phyloP scores from a whole-genome alignment of 2,113 vertebrate genomes.

The Leiothrix lutea region DNA sequence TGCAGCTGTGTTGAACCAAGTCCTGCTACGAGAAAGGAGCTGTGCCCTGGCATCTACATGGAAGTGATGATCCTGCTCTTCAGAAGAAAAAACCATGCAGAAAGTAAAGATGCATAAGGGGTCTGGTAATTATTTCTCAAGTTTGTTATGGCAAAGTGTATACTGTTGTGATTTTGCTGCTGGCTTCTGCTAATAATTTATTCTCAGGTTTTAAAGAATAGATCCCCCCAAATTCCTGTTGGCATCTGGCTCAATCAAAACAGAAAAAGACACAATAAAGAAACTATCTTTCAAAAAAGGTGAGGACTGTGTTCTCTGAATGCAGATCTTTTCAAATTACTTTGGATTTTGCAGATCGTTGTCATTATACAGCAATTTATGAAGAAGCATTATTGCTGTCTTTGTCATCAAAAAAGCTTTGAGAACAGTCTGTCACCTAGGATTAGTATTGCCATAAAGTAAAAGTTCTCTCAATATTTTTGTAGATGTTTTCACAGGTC shows the following conservation, averaged over 20 bases:
- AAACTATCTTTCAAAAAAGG: conserved; percentile 20
- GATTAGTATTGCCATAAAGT: conserved; percentile 32
- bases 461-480: conserved; percentile 18
- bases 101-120: background rate
- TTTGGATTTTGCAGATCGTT: conserved; percentile 33
- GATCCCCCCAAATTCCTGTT: background rate
- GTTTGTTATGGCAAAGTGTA: background rate
- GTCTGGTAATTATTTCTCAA: background rate
- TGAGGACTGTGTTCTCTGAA: conserved; percentile 28
- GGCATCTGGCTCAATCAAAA: conserved; percentile 50
- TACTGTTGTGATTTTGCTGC: background rate
- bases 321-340: conserved; percentile 17
- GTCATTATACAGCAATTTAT: conserved; percentile 50
- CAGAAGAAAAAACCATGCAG: background rate
- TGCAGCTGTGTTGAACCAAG: background rate
- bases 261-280: conserved; percentile 15
- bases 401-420: conserved; percentile 33
- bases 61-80: background rate
- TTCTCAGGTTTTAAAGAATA: conserved; percentile 17
- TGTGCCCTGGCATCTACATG: background rate
- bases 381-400: conserved; percentile 32
- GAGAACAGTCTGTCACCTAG: conserved; percentile 30
- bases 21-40: background rate
- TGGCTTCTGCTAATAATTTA: conserved; percentile 31
- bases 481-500: background rate